A percentile compares a stretch with the other conserved stretches of the same genome.
Evolutionary conservation across 2,113 vertebrate species (phyloP).

Genomic region (Tachycineta bicolor): DNA sequence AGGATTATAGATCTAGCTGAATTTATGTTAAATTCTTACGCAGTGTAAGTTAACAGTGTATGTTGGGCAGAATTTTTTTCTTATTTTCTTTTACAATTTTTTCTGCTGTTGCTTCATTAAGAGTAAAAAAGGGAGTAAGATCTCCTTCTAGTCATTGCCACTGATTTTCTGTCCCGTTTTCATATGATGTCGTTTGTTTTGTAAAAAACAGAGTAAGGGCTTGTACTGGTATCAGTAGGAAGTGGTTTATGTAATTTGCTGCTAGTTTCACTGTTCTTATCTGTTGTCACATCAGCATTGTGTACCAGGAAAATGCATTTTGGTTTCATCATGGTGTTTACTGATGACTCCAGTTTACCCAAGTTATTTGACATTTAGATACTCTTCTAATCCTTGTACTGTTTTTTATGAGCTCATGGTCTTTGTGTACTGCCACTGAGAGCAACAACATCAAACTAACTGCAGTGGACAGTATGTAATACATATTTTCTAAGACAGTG

Average conservation of each 20-base stretch:
- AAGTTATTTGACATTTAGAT: not conserved
- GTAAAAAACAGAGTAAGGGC: not conserved
- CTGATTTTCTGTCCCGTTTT: not conserved
- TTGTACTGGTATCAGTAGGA: not conserved
- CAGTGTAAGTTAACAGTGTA: not conserved
- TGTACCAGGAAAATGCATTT: not conserved
- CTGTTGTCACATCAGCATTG: not conserved
- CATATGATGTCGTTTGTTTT: not conserved
- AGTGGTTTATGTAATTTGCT: not conserved
- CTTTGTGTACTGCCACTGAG: not conserved
- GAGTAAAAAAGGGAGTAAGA: not conserved
- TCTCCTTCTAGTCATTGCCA: not conserved
- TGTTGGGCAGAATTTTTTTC: not conserved
- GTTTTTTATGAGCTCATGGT: not conserved
- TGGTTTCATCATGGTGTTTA: not conserved
- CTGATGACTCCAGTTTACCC: not conserved
- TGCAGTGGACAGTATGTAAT: not conserved
- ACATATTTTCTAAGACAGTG: not conserved
- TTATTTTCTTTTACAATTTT: not conserved
- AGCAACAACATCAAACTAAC: not conserved
- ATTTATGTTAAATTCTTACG: not conserved
- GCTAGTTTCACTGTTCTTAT: not conserved
- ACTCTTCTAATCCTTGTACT: not conserved
- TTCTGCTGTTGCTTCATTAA: not conserved
- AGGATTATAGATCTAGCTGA: not conserved